Evolutionary conservation across 1,140 invertebrate genomes (phyloP).

Genomic region (Agrypnia vestita): DNA sequence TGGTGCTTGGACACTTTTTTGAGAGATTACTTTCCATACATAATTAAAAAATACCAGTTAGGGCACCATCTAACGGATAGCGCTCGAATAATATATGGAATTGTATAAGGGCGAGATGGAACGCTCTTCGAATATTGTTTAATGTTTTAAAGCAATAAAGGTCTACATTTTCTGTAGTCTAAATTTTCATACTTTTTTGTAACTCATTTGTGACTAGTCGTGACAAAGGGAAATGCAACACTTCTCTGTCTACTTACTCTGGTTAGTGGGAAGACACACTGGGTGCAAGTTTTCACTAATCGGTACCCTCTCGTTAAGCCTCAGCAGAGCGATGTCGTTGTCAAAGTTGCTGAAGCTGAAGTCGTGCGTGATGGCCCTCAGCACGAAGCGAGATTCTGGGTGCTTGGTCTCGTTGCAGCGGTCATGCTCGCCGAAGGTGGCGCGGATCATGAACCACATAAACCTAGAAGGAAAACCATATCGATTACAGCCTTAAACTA

Average conservation of each 20-base stretch:
- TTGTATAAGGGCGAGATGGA: too few relatives aligned
- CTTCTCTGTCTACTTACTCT: conserved; percentile 73
- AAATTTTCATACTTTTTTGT: too few relatives aligned
- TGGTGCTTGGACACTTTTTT: too few relatives aligned
- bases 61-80: too few relatives aligned
- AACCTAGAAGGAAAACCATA: conserved; percentile 75
- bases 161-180: too few relatives aligned
- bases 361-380: conserved; percentile 82
- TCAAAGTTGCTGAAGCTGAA: conserved; percentile 89
- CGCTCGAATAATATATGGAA: too few relatives aligned
- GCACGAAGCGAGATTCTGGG: conserved; percentile 83
- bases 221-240: too few relatives aligned
- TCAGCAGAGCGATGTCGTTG: conserved; percentile 87
- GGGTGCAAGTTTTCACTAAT: conserved; percentile 84
- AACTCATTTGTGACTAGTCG: too few relatives aligned
- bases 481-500: background rate
- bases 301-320: conserved; percentile 83
- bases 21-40: too few relatives aligned
- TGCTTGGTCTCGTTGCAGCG: conserved; percentile 81
- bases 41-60: too few relatives aligned
- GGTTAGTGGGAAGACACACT: conserved; percentile 82
- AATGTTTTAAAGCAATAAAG: too few relatives aligned
- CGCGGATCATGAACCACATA: conserved; percentile 93
- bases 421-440: conserved; percentile 88
- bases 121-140: too few relatives aligned